Evolutionary conservation across 2,888 invertebrate genomes (phyloP).

Genomic region (Osedax frankpressi): DNA sequence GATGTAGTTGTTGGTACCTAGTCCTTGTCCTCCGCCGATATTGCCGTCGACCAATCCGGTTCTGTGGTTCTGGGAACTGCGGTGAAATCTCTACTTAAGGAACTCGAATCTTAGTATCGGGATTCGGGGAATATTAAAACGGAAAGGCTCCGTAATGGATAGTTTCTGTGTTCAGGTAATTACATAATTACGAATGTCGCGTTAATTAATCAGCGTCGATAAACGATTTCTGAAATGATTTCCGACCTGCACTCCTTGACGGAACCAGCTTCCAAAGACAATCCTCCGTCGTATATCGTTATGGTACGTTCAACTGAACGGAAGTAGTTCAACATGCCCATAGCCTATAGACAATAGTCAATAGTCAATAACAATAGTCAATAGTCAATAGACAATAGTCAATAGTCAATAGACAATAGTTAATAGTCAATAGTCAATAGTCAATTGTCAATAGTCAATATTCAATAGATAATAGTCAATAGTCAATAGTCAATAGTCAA

Average conservation of each 20-base stretch:
- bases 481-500: background rate
- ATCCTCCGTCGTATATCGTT: constrained; percentile 44
- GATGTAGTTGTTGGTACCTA: constrained; percentile 42
- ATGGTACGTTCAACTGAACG: constrained; percentile 45
- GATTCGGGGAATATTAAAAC: too few relatives aligned
- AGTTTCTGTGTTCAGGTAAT: too few relatives aligned
- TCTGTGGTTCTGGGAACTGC: constrained; percentile 41
- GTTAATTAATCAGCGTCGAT: too few relatives aligned
- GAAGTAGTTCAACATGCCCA: constrained; percentile 44
- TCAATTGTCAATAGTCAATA: too few relatives aligned
- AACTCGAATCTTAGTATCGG: background rate
- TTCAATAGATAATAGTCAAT: too few relatives aligned
- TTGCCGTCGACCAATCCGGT: constrained; percentile 33
- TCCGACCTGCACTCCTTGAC: background rate
- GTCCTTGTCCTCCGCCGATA: constrained; percentile 39
- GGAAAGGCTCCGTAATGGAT: background rate
- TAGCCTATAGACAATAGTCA: constrained; percentile 34
- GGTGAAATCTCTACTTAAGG: background rate
- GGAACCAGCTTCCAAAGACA: constrained; percentile 34
- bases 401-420: too few relatives aligned
- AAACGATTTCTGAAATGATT: too few relatives aligned
- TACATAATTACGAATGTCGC: too few relatives aligned
- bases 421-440: too few relatives aligned
- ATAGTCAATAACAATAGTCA: background rate
- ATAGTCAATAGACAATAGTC: too few relatives aligned